Percentiles rank a stretch among this genome's conserved stretches.
Conservation (phyloP, 2,888 invertebrate species). For the Campoplex nolae region DNA sequence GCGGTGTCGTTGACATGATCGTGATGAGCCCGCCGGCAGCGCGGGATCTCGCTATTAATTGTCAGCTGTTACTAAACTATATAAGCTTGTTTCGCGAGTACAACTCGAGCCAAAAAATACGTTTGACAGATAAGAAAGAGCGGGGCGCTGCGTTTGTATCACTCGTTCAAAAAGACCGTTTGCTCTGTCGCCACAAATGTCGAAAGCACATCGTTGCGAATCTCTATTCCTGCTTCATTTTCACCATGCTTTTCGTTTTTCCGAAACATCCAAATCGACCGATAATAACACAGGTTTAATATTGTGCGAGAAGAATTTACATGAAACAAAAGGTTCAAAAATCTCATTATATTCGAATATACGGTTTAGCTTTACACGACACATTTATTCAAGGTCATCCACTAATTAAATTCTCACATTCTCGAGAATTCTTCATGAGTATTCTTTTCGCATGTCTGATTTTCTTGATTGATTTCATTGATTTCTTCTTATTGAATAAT, state of each 20-base stretch:
- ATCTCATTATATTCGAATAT: neutral
- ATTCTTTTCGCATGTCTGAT: neutral
- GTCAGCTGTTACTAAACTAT: slow-evolving; percentile 46
- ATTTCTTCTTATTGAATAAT: neutral
- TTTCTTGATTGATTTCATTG: neutral
- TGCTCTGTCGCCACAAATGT: neutral
- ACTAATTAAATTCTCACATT: neutral
- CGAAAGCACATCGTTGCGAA: neutral
- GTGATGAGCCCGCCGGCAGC: slow-evolving; percentile 1
- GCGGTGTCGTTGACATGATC: slow-evolving; percentile 76
- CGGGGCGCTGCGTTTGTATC: neutral
- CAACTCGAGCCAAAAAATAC: slow-evolving; percentile 10
- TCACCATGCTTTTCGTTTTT: neutral
- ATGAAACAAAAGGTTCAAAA: neutral
- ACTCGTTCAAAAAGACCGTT: neutral
- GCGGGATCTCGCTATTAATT: slow-evolving; percentile 45
- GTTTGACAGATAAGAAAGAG: slow-evolving; percentile 15
- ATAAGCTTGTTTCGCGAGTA: neutral
- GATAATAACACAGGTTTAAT: neutral
- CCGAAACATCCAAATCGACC: neutral
- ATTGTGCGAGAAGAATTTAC: neutral
- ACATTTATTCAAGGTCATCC: neutral
- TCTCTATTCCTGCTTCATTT: neutral
- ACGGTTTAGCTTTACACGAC: too few relatives aligned
- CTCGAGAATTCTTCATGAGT: neutral